Evolutionary conservation across 2,113 vertebrate species (phyloP), one percentile per base, ranked within the genome.

Genomic region (Neopipo cinnamomea): DNA sequence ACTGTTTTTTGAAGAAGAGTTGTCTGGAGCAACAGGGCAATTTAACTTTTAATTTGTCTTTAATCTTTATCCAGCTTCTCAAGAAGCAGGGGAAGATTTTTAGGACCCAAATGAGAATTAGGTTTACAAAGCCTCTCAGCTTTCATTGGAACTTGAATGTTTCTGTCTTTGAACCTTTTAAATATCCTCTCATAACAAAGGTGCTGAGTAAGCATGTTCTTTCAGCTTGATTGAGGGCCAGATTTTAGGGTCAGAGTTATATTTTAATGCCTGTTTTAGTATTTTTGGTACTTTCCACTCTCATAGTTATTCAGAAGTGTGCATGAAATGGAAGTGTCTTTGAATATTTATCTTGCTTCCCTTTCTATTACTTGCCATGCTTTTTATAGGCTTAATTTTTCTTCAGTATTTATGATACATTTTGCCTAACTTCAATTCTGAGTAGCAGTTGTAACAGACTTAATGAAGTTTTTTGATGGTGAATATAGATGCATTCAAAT

Each of bases 321-420:
- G 33, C 85, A 65, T 49, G 65, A 92, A 88, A 91, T 93, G 41
- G 82, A 78, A 95, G 90, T 84, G n/a, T 33, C 68, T 95, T 86
- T 96, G 95, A 93, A 94, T 97, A 95, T 93, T 95, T 95, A 92
- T 87, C 85, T 92, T 77, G 12, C 63, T 93, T 93, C 75, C 9
- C 65, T 75, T 88, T 81, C 72, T 86, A 86, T 95, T 94, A 89
- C 83, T 86, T 88, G 61, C 56, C 4, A 4, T 84, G 68, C 42
- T 80, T 96, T 96, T 97, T 96, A 90, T 92, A 56, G 83, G 75
- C 61, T 94, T 94, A 94, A 84, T 93, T 96, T 96, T 90, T 92
- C 71, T 84, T 88, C 76, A 72, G 28, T 77, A 68, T 90, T 97
- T 91, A 93, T 78, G 92, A 71, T 49, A 47, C 33, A 46, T 92